Conservation (phyloP, 2,797 vertebrate genomes). For the Ciconia nigra region DNA sequence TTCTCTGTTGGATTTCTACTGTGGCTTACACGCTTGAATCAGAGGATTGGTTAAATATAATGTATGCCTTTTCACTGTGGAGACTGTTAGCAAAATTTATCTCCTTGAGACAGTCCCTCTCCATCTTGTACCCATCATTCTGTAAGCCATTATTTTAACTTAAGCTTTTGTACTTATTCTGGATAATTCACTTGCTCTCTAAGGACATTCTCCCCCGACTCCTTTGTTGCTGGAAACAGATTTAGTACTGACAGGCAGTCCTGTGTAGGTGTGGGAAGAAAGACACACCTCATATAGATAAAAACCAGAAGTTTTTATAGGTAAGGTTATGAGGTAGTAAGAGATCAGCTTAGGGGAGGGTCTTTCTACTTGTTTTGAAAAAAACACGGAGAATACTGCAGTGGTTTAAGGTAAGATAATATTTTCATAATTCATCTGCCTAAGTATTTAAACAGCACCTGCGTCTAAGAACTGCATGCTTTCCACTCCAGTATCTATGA, state of each 20-base stretch:
- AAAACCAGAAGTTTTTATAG: neutral
- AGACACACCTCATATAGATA: conserved; percentile 28
- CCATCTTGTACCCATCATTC: neutral
- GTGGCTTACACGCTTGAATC: neutral
- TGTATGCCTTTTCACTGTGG: neutral
- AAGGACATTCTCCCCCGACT: neutral
- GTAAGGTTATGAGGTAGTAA: neutral
- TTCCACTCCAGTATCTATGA: neutral
- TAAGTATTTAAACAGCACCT: neutral
- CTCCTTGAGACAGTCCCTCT: neutral
- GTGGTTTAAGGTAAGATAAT: neutral
- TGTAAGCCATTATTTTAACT: conserved; percentile 13
- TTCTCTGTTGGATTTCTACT: neutral
- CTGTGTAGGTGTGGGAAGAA: conserved; percentile 41
- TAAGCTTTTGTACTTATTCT: neutral
- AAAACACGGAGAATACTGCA: neutral
- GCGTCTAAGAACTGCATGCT: neutral
- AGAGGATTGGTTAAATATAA: neutral
- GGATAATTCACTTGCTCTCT: conserved; percentile 1
- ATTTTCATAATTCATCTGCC: neutral
- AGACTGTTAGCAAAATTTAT: neutral
- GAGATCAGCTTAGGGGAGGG: neutral
- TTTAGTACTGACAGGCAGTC: conserved; percentile 24
- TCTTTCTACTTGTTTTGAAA: neutral
- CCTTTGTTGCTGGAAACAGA: conserved; percentile 1